phyloP scores from a whole-genome alignment of 2,888 invertebrate genomes.

The Nectonema munidae region DNA sequence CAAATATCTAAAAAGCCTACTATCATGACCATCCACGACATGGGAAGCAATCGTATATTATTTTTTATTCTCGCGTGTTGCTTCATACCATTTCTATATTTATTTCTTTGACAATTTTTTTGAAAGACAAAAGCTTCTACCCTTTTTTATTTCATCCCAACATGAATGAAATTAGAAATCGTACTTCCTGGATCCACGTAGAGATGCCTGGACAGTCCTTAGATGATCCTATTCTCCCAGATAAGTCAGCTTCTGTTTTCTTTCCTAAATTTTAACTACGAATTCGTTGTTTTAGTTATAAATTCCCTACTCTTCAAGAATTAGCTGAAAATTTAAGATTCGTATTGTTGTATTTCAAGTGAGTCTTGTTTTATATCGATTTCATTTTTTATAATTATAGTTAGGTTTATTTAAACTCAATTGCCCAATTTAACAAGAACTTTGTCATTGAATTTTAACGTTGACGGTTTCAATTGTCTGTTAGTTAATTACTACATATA shows the following conservation, averaged over 20 bases:
- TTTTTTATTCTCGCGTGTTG: slow-evolving; percentile 2
- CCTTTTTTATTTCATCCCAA: slow-evolving; percentile 42
- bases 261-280: slow-evolving; percentile 6
- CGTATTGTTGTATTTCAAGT: slow-evolving; percentile 43
- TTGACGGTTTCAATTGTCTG: too few relatives aligned
- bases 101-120: slow-evolving; percentile 8
- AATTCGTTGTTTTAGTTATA: slow-evolving; percentile 31
- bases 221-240: slow-evolving; percentile 19
- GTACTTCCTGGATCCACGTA: slow-evolving; percentile 48
- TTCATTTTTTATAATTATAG: slow-evolving; percentile 8
- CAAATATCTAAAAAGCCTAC: slow-evolving; percentile 46
- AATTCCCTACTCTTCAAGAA: slow-evolving; percentile 45
- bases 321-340: slow-evolving; percentile 46
- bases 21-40: slow-evolving; percentile 54
- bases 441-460: too few relatives aligned
- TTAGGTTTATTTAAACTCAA: neutral
- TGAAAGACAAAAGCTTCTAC: slow-evolving; percentile 39
- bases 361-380: slow-evolving; percentile 18
- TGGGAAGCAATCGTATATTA: slow-evolving; percentile 32
- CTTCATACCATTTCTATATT: neutral
- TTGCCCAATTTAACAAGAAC: too few relatives aligned
- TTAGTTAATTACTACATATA: neutral
- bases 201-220: slow-evolving; percentile 32
- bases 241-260: slow-evolving; percentile 7
- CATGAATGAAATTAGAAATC: slow-evolving; percentile 44